A percentile compares a stretch with the other conserved stretches of the same genome.
Conservation (phyloP, 2,888 invertebrate genomes). For the Caenorhabditis uteleia region DNA sequence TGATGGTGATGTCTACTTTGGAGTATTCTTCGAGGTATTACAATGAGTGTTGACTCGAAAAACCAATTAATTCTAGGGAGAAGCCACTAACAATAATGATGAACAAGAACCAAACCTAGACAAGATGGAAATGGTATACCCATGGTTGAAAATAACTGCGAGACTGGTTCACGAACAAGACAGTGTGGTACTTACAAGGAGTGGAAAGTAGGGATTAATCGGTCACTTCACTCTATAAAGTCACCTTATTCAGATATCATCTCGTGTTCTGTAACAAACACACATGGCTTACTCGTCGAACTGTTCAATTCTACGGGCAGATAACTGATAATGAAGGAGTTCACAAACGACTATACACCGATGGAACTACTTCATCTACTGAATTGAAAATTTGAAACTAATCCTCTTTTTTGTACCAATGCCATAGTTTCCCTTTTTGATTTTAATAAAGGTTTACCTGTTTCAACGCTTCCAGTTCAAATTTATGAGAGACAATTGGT, state of each 20-base stretch:
- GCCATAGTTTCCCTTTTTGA: not conserved
- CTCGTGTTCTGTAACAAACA: constrained; percentile 66
- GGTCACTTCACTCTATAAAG: not conserved
- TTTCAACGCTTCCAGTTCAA: constrained; percentile 18
- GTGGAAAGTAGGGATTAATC: constrained; percentile 47
- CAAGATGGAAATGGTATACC: constrained; percentile 65
- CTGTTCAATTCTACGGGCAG: constrained; percentile 47
- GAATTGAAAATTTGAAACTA: constrained; percentile 12
- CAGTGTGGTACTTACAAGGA: constrained; percentile 38
- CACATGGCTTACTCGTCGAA: constrained; percentile 55
- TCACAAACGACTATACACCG: constrained; percentile 45
- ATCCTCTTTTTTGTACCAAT: constrained; percentile 1
- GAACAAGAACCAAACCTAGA: constrained; percentile 54
- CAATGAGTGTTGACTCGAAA: not conserved
- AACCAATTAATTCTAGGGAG: constrained; percentile 9
- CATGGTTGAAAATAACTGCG: constrained; percentile 65
- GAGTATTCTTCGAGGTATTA: constrained; percentile 61
- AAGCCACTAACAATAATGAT: constrained; percentile 33
- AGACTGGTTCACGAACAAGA: constrained; percentile 68
- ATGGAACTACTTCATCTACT: constrained; percentile 42
- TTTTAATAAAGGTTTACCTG: constrained; percentile 15
- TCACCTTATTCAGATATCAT: constrained; percentile 49
- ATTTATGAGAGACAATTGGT: constrained; percentile 24
- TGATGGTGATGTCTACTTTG: constrained; percentile 67
- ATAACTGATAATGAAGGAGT: constrained; percentile 42